Base-by-base conservation (phyloP, 2,113 vertebrate species). In the Corythaixoides concolor region DNA sequence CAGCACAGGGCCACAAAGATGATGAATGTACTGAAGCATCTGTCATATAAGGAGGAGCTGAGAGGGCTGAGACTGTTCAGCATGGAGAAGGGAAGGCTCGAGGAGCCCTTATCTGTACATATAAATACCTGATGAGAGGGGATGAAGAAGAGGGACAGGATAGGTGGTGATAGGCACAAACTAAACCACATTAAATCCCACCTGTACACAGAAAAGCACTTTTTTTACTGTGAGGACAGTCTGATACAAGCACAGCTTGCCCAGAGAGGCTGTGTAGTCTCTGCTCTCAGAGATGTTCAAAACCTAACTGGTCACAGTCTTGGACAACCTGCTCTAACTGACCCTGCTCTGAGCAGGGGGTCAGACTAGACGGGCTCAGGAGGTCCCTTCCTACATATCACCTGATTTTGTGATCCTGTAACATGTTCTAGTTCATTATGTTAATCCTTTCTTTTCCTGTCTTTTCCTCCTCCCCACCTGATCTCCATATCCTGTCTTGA, bases 21-120 rank as follows among this genome's bases (percentile, higher is more conserved):
- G 24, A 32, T 52, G 80, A 68, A 41, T 0, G 0, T 49, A 58
- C 15, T n/a, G 12, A 20, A 90, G 4, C 15, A 47, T 59, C 14
- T 78, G 17, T 20, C 28, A 19, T 15, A 24, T 0, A 0, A 8
- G 39, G 7, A 64, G 32, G 50, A 4, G 4, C 33, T 37, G 49
- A 75, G 32, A 76, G 22, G 15, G 15, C 28, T 67, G 45, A 11
- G 12, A 53, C 22, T 60, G 10, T 30, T 66, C 35, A 79, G 9
- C 7, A 7, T 73, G 11, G 22, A 68, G 39, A 74, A 67, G 12
- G 7, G 23, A 50, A 50, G 16, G 49, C 9, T 79, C 22, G 56
- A 18, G 10, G 6, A 14, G 23, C 8, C 20, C 20, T 85, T n/a
- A 67, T 30, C 19, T 9, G 8, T 41, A 35, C 49, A 17, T n/a